Percentiles rank a stretch among this genome's conserved stretches.
phyloP scores from a whole-genome alignment of 1,140 invertebrate species.

The Drosophila yakuba region DNA sequence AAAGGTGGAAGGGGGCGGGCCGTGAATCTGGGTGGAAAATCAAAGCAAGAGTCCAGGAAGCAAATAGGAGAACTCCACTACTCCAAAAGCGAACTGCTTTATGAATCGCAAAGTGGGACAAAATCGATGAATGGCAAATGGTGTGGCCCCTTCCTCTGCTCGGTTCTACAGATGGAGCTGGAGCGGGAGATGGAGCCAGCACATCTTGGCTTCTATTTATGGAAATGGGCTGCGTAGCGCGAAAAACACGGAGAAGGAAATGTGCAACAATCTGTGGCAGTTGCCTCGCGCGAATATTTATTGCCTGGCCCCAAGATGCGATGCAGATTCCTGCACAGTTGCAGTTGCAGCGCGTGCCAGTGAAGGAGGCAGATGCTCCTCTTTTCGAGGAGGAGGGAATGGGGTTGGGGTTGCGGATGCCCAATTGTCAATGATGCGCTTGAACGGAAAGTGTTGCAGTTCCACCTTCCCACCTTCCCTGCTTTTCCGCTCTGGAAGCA shows the following conservation, averaged over 20 bases:
- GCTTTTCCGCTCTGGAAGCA: not conserved
- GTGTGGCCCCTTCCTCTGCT: not conserved
- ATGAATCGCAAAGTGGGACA: constrained; percentile 17
- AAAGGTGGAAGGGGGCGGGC: not conserved
- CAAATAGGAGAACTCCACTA: not conserved
- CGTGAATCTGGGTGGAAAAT: constrained; percentile 7
- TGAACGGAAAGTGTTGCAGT: constrained; percentile 31
- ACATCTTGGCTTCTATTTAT: constrained; percentile 18
- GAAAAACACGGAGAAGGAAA: constrained; percentile 11
- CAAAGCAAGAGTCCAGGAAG: constrained; percentile 31
- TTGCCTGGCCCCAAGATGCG: constrained; percentile 10
- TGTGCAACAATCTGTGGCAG: constrained; percentile 23
- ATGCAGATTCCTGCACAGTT: constrained; percentile 6
- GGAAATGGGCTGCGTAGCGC: constrained; percentile 12
- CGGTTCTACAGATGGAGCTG: no score
- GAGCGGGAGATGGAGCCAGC: not conserved
- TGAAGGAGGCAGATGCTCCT: not conserved
- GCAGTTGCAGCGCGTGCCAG: constrained; percentile 53
- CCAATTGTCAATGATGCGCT: constrained; percentile 69
- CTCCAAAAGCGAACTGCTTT: not conserved
- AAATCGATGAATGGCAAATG: constrained; percentile 15
- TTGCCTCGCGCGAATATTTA: constrained; percentile 55
- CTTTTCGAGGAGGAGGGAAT: no score
- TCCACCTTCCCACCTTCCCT: constrained; percentile 24
- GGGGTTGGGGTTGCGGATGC: not conserved